A percentile compares a stretch with the other conserved stretches of the same genome.
Conservation (phyloP, 2,113 vertebrate genomes). For the Helogale parvula region DNA sequence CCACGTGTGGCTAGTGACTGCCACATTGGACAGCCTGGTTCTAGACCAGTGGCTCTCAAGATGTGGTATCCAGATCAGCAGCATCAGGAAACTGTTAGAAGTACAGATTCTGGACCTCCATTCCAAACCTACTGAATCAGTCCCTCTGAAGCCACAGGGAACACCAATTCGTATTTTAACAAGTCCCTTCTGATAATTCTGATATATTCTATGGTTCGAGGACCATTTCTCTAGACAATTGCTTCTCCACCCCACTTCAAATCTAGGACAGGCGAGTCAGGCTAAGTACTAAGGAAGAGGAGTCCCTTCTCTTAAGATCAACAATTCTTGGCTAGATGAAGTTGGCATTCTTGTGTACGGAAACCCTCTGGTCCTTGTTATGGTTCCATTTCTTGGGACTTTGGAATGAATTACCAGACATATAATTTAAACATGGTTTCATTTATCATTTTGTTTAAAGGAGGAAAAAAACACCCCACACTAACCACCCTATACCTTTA, state of each 20-base stretch:
- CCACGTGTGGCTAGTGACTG: not conserved
- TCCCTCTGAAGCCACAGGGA: not conserved
- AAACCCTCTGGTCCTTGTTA: not conserved
- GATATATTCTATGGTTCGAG: not conserved
- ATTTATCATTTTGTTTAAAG: conserved; percentile 44
- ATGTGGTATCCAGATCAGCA: not conserved
- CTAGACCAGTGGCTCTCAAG: not conserved
- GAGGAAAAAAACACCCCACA: not conserved
- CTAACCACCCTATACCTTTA: not conserved
- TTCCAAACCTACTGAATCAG: not conserved
- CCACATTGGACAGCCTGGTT: not conserved
- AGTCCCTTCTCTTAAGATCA: not conserved
- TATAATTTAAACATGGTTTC: not conserved
- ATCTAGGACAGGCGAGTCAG: not conserved
- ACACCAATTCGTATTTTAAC: not conserved
- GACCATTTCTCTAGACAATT: not conserved
- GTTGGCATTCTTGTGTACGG: not conserved
- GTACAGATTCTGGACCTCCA: not conserved
- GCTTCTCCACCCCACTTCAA: not conserved
- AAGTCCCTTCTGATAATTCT: not conserved
- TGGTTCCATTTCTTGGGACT: not conserved
- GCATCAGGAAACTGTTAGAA: not conserved
- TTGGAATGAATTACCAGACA: not conserved
- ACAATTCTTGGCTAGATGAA: not conserved
- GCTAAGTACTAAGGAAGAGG: not conserved